phyloP scores from a whole-genome alignment of 2,797 vertebrate species.

The Falco novaeseelandiae region DNA sequence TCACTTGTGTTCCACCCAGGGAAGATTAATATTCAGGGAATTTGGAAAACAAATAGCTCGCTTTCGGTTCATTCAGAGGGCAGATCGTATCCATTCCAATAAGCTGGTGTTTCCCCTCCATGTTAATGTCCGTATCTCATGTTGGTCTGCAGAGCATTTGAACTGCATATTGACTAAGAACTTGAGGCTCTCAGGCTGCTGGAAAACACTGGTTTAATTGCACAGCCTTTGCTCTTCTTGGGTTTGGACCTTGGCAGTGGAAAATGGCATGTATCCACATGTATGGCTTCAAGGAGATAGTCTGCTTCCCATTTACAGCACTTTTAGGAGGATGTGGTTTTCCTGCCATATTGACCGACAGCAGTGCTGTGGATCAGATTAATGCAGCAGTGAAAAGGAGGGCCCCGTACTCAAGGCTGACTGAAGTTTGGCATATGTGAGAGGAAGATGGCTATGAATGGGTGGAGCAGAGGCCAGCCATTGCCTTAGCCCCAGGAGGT shows the following conservation, averaged over 20 bases:
- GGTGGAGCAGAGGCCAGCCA: not conserved
- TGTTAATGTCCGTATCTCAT: not conserved
- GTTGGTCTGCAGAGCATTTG: not conserved
- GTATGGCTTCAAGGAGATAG: not conserved
- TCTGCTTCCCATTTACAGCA: not conserved
- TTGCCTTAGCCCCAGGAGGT: not conserved
- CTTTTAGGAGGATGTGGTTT: not conserved
- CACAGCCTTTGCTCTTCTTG: not conserved
- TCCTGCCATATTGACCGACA: not conserved
- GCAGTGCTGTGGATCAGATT: not conserved
- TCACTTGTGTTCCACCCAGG: not conserved
- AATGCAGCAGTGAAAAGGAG: not conserved
- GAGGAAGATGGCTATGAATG: not conserved
- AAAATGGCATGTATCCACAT: not conserved
- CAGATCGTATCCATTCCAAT: not conserved
- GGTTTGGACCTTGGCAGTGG: not conserved
- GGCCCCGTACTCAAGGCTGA: not conserved
- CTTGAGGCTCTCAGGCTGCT: not conserved
- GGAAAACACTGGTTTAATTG: not conserved
- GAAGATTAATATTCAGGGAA: constrained; percentile 52
- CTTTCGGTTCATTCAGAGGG: constrained; percentile 11
- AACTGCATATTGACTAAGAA: not conserved
- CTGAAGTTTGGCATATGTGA: not conserved
- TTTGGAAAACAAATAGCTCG: not conserved
- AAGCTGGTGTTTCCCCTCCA: not conserved